Percentiles rank a stretch among this genome's conserved stretches.
Conservation (phyloP, 2,888 invertebrate genomes). For the Rhingia rostrata region DNA sequence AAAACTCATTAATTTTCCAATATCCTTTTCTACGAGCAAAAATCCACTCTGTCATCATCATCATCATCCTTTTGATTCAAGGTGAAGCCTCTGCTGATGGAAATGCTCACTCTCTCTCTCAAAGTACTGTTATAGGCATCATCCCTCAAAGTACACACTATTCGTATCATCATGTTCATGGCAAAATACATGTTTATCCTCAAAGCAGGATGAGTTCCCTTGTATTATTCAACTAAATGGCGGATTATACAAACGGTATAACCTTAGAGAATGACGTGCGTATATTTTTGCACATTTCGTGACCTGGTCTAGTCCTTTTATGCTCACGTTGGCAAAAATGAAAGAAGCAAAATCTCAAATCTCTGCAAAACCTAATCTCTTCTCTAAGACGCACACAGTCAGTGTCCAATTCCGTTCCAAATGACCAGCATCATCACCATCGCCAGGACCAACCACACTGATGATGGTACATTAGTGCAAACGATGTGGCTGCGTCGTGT, state of each 20-base stretch:
- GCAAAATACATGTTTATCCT: conserved; percentile 12
- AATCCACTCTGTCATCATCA: conserved; percentile 47
- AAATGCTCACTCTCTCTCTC: conserved; percentile 6
- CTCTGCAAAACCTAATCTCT: conserved; percentile 9
- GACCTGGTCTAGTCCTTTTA: conserved; percentile 14
- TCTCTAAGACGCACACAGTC: conserved; percentile 11
- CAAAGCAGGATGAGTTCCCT: not conserved
- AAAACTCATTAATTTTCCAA: conserved; percentile 60
- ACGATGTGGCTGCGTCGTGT: conserved; percentile 32
- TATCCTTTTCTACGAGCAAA: conserved; percentile 47
- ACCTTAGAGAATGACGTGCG: conserved; percentile 37
- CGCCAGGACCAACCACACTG: conserved; percentile 1
- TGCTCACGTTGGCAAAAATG: conserved; percentile 25
- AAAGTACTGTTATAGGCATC: conserved; percentile 2
- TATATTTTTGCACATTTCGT: conserved; percentile 22
- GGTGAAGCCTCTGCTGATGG: conserved; percentile 58
- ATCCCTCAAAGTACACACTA: not conserved
- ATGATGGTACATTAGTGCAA: conserved; percentile 44
- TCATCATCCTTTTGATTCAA: conserved; percentile 42
- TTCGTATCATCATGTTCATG: not conserved
- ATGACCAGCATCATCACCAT: conserved; percentile 14
- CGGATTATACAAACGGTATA: conserved; percentile 31
- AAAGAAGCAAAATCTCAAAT: conserved; percentile 29
- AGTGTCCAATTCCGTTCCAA: conserved; percentile 37
- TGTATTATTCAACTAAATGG: conserved; percentile 57